Base-by-base conservation (phyloP, 2,797 vertebrate species). In the Chaunax sp. region DNA sequence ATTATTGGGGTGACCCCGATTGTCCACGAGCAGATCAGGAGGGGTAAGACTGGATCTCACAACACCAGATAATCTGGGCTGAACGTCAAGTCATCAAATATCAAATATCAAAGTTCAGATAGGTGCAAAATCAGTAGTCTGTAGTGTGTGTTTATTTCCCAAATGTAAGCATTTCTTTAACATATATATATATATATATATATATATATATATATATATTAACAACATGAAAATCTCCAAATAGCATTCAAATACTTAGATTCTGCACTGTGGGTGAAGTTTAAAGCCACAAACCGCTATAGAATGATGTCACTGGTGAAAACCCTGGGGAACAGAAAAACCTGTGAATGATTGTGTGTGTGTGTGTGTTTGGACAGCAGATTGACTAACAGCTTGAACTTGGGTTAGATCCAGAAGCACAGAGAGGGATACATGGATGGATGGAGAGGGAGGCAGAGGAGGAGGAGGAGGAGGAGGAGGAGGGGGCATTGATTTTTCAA, bases 301-400 rank as follows among this genome's bases (percentile, higher is more conserved):
- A 54, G 30, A 64, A 58, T 46, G n/a, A 82, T 69, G 53, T 71
- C 59, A 77, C 1, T 37, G 45, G 57, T 55, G 52, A 80, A 38
- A 68, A 57, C 35, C 77, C 13, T 53, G 73, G 60, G 60, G 52
- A 80, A 67, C 35, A 69, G 63, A 73, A 74, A 69, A 64, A 79
- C 78, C 57, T 87, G 75, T 72, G 72, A 70, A 76, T 83, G 79
- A 70, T 30, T 57, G 75, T 80, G 66, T 75, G 73, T 44, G 53
- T 57, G 62, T 78, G 14, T 76, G 64, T 64, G 72, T 85, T 77
- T 72, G 66, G 83, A 82, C 77, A 87, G 72, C 91, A 93, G 92
- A 92, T 89, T 92, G 93, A 91, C 84, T 80, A 92, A 87, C 90
- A 90, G 92, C 89, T 83, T 92, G 91, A 93, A 90, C 87, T 86